Percentiles rank a stretch among this genome's conserved stretches.
Conservation (phyloP, 2,113 vertebrate genomes). For the Rana temporaria region DNA sequence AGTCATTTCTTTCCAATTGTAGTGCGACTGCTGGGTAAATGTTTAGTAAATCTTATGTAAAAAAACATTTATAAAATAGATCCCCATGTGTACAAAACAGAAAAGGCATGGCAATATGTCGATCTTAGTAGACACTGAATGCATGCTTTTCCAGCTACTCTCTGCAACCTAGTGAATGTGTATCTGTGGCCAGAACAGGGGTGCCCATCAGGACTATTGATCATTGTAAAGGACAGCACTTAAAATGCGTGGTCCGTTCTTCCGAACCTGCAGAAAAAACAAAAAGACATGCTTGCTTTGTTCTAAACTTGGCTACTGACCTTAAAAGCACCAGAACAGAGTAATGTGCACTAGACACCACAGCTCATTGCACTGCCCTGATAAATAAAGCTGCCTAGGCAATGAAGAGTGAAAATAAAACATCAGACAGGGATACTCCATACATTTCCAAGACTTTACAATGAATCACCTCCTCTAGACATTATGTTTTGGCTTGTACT, state of each 20-base stretch:
- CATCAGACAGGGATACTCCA: not conserved
- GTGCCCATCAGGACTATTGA: not conserved
- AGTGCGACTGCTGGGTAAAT: no score
- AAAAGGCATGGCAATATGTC: not conserved
- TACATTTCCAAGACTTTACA: not conserved
- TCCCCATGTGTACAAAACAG: no score
- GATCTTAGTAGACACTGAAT: not conserved
- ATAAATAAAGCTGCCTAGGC: not conserved
- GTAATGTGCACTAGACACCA: no score
- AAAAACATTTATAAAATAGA: no score
- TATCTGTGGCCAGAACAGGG: not conserved
- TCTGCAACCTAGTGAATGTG: not conserved
- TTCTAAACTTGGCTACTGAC: not conserved
- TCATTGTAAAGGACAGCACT: not conserved
- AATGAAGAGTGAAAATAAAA: not conserved
- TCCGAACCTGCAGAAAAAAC: not conserved
- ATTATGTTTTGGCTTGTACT: not conserved
- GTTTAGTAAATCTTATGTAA: no score
- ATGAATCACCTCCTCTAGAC: slow-evolving; percentile 2
- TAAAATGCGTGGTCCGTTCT: not conserved
- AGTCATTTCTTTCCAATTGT: no score
- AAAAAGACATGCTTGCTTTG: not conserved
- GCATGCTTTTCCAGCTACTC: not conserved
- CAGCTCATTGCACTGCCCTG: not conserved
- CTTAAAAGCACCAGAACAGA: not conserved